Conservation (phyloP, 2,888 invertebrate species). For the Chymomyza amoena region DNA sequence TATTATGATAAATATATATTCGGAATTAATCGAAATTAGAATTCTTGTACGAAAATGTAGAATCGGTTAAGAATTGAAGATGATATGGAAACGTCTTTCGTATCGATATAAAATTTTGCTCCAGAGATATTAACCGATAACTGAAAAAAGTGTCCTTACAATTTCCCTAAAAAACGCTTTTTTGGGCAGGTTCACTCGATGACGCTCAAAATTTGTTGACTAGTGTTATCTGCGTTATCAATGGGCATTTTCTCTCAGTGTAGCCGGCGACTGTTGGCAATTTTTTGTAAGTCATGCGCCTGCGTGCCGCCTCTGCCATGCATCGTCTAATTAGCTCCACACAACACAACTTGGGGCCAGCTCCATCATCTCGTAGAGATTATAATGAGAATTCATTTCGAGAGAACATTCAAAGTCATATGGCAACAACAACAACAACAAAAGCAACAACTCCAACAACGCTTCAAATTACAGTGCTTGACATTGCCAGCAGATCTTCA, state of each 20-base stretch:
- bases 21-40: no score
- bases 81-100: no score
- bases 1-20: no score
- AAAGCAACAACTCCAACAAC: not conserved
- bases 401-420: slow-evolving; percentile 3
- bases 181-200: no score
- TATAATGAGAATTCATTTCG: slow-evolving; percentile 24
- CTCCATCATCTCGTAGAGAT: not conserved
- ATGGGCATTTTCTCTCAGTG: not conserved
- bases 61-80: no score
- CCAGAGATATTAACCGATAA: no score
- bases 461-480: slow-evolving; percentile 19
- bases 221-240: no score
- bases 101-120: no score
- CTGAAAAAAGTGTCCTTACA: no score
- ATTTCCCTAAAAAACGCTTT: no score
- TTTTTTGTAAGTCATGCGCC: slow-evolving; percentile 51
- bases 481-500: slow-evolving; percentile 27
- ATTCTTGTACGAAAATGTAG: no score
- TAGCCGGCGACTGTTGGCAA: not conserved
- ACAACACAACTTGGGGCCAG: slow-evolving; percentile 9
- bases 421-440: not conserved
- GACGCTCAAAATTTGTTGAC: no score
- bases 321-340: slow-evolving; percentile 50
- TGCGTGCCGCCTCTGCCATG: slow-evolving; percentile 42